Evolutionary conservation across 2,797 vertebrate genomes (phyloP).

Genomic region (Scolopax rusticola): DNA sequence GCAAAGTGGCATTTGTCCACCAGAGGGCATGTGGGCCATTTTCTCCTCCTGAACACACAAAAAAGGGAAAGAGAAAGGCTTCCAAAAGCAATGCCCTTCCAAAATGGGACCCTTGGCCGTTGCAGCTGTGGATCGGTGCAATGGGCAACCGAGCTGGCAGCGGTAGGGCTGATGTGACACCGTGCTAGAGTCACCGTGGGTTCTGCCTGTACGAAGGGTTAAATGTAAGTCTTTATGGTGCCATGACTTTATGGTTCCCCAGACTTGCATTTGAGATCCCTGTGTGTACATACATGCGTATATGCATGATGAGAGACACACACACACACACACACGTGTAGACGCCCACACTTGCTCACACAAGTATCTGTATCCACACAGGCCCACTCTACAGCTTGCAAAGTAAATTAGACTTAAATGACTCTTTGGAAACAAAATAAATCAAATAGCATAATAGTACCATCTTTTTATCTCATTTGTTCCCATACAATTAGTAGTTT

Average conservation of each 20-base stretch:
- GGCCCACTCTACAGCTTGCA: slow-evolving; percentile 61
- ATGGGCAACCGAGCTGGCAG: background rate
- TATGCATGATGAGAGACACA: background rate
- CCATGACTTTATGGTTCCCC: background rate
- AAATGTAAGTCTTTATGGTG: background rate
- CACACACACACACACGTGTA: background rate
- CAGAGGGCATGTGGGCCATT: slow-evolving; percentile 73
- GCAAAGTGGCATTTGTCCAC: slow-evolving; percentile 61
- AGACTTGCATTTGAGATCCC: background rate
- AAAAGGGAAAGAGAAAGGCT: background rate
- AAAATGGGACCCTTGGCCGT: background rate
- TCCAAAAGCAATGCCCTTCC: background rate
- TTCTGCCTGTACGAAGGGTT: background rate
- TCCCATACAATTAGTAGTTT: slow-evolving; percentile 84
- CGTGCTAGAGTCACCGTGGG: background rate
- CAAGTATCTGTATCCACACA: slow-evolving; percentile 39
- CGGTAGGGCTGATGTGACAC: background rate
- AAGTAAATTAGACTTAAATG: slow-evolving; percentile 83
- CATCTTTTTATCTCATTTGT: slow-evolving; percentile 84
- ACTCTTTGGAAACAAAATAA: slow-evolving; percentile 84
- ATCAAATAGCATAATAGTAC: slow-evolving; percentile 82
- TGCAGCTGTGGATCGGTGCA: background rate
- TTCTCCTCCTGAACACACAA: background rate
- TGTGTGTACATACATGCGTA: background rate
- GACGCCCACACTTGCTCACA: background rate